Conservation (phyloP, 2,888 invertebrate genomes). For the Tetragonisca angustula region DNA sequence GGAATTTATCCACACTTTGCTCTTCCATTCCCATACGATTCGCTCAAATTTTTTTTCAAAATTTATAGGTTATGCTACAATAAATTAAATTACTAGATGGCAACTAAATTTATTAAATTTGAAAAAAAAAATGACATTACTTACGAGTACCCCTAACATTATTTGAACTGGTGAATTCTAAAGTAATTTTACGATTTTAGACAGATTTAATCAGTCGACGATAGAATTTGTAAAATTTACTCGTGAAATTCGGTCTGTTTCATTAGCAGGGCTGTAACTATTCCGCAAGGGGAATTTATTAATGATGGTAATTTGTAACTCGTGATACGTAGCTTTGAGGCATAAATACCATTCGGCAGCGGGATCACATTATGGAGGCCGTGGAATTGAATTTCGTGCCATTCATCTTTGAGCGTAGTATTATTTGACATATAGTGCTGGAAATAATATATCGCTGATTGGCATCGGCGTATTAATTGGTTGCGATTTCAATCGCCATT, state of each 20-base stretch:
- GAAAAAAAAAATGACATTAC: too few relatives aligned
- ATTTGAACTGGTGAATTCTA: too few relatives aligned
- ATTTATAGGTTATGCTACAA: too few relatives aligned
- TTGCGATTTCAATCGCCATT: slow-evolving; percentile 4
- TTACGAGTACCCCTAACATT: too few relatives aligned
- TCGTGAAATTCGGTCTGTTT: not conserved
- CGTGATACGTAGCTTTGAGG: not conserved
- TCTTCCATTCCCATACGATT: too few relatives aligned
- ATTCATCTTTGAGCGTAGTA: not conserved
- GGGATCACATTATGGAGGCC: not conserved
- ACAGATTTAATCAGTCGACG: not conserved
- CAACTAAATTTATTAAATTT: too few relatives aligned
- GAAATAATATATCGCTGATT: slow-evolving; percentile 6
- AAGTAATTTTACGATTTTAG: not conserved
- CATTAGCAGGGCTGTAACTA: not conserved
- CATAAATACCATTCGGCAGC: not conserved
- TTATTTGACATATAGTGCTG: not conserved
- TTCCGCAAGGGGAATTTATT: not conserved
- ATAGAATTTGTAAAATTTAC: not conserved
- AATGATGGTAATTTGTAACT: not conserved
- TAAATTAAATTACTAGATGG: too few relatives aligned
- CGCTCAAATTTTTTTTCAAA: too few relatives aligned
- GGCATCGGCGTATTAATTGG: not conserved
- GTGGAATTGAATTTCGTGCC: not conserved
- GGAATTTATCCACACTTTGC: too few relatives aligned